Conservation (phyloP, 2,113 vertebrate genomes). For the Dromaius novaehollandiae region DNA sequence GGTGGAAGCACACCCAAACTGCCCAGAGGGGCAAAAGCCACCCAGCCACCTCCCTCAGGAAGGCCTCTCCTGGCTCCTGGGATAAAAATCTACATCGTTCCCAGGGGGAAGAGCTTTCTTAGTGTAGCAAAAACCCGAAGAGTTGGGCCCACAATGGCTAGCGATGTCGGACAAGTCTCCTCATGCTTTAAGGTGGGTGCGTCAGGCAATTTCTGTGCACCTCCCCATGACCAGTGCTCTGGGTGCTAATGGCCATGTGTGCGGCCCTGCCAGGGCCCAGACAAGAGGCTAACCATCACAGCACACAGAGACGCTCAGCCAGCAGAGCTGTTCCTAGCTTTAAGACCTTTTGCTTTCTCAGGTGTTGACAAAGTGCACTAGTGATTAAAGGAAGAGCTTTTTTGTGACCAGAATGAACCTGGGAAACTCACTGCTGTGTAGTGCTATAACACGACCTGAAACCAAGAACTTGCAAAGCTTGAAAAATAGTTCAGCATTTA, state of each 20-base stretch:
- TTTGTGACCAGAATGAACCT: too few species aligned
- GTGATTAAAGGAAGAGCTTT: too few species aligned
- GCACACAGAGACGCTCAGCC: too few species aligned
- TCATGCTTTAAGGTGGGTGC: background rate
- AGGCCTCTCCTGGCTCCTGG: background rate
- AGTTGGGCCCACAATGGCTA: background rate
- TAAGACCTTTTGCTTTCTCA: too few species aligned
- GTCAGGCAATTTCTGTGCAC: background rate
- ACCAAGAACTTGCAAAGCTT: background rate
- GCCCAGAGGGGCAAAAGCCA: background rate
- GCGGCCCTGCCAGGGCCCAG: background rate
- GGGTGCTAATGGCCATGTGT: background rate
- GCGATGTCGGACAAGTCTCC: background rate
- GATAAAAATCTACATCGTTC: background rate
- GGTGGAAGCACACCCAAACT: background rate
- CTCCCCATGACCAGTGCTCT: background rate
- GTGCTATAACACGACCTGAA: too few species aligned
- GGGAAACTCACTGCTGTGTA: too few species aligned
- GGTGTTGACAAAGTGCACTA: too few species aligned
- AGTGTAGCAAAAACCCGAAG: background rate
- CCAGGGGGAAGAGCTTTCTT: background rate
- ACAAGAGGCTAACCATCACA: too few species aligned
- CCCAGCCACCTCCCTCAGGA: fast-evolving
- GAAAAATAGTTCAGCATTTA: background rate
- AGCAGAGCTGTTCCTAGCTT: too few species aligned